Conservation (phyloP, 2,113 vertebrate genomes). For the Bos taurus region ARS-UCD2.0 NC_037335.1:65625501-65626000, state of each 20-base stretch:
- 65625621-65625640: background rate
- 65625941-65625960: background rate
- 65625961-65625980: background rate
- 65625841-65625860: no score
- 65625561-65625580: background rate
- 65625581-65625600: conserved; percentile 42
- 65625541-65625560: conserved; percentile 5
- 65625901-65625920: conserved; percentile 18
- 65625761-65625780: no score
- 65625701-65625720: no score
- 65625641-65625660: no score
- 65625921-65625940: background rate
- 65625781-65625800: no score
- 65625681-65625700: no score
- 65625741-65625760: no score
- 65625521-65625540: conserved; percentile 9
- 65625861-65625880: background rate
- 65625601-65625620: conserved; percentile 59
- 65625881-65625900: conserved; percentile 38
- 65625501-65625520: conserved; percentile 3
- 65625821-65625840: no score
- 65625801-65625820: no score
- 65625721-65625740: no score
- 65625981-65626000: background rate
- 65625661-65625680: no score